Base-by-base conservation (phyloP, 2,797 vertebrate species). In the Myotis vivesi region DNA sequence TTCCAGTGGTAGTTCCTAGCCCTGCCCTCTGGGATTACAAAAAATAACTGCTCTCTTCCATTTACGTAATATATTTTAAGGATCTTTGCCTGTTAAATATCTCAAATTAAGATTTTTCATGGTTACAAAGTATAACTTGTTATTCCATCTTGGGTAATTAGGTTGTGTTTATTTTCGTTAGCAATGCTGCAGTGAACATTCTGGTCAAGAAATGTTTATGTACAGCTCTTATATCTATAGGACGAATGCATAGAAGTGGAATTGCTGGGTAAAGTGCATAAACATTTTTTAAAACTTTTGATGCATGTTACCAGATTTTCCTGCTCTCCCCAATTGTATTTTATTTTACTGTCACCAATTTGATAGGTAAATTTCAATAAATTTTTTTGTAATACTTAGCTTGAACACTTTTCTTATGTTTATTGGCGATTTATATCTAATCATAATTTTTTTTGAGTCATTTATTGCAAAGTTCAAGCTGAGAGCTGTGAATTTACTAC, bases 151-250 rank as follows among this genome's bases (percentile, higher is more conserved):
- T 93, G 6, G 59, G 88, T 88, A 88, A 90, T 90, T 93, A 92
- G 85, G 19, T 90, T 87, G 36, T 93, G 3, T 87, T 76, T 62
- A 55, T 95, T 96, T 96, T 93, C 69, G 87, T 94, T 73, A 75
- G 12, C 94, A 88, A 93, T 96, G 53, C 87, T 88, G 33, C 88
- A 95, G 90, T 91, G 44, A 95, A 84, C 71, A 91, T 89, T 95
- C 85, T 97, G 77, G 71, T 95, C 72, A 93, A 92, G 94, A 95
- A 91, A 86, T 96, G 66, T 94, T 95, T 96, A 83, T 96, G 28
- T 93, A 84, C 46, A 84, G 89, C 75, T 97, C 83, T 96, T 94
- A 91, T 91, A 94, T 96, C 92, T 96, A n/a, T 95, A 96, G 95
- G 93, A 95, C 88, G 87, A 95, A 75, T 96, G 71, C 89, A 77